These are phyloP conservation scores for Neodiprion virginianus DNA, from an alignment of 1,140 invertebrate species.

Conservation along the genomic window DNA sequence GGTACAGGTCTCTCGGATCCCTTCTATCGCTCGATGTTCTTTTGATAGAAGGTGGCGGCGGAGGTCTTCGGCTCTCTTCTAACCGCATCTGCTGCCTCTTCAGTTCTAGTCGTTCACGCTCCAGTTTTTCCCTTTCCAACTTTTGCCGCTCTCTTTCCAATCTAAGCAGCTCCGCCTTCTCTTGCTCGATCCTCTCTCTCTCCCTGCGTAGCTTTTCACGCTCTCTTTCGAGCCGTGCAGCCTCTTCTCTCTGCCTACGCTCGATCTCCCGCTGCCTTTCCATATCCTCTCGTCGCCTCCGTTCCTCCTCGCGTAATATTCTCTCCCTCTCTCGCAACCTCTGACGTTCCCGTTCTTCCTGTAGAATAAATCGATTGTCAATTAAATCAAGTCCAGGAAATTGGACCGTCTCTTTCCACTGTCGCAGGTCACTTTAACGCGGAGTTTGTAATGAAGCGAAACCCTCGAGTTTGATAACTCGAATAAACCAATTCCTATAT, in stretches of 20 bases:
- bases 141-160: conserved; percentile 83
- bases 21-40: conserved; percentile 51
- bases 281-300: conserved; percentile 74
- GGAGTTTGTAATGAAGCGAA: too few relatives aligned
- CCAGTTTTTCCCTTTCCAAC: conserved; percentile 82
- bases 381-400: too few relatives aligned
- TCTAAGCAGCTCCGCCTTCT: conserved; percentile 80
- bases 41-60: conserved; percentile 55
- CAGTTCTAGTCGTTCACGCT: conserved; percentile 81
- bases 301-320: conserved; percentile 77
- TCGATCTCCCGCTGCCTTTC: conserved; percentile 78
- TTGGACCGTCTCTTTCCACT: too few relatives aligned
- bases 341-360: conserved; percentile 81
- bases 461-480: too few relatives aligned
- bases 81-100: conserved; percentile 74
- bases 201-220: conserved; percentile 79
- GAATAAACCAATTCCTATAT: too few relatives aligned
- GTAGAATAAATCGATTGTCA: conserved; percentile 26
- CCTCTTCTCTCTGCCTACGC: conserved; percentile 80
- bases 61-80: conserved; percentile 54
- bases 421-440: too few relatives aligned
- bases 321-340: conserved; percentile 79
- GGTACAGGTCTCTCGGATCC: conserved; percentile 52
- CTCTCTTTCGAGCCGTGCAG: conserved; percentile 78
- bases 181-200: conserved; percentile 77